Evolutionary conservation across 1,140 invertebrate species (phyloP).

Genomic region (Akabosia matsudoensis): DNA sequence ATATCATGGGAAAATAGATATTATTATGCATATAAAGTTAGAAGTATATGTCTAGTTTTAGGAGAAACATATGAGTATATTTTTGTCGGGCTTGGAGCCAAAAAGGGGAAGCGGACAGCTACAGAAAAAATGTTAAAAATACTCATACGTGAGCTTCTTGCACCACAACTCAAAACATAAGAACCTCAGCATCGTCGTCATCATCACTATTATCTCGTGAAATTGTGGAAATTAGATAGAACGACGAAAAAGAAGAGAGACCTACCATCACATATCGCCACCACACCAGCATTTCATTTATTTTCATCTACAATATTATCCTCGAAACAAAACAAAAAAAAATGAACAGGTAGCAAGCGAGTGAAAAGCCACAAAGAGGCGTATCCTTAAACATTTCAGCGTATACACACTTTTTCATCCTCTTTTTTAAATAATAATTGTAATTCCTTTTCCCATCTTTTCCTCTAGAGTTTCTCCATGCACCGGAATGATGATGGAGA

Average conservation of each 20-base stretch:
- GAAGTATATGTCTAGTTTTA: not conserved
- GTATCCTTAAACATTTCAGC: not conserved
- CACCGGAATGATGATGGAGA: not conserved
- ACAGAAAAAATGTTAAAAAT: not conserved
- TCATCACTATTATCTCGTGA: not conserved
- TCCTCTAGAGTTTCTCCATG: not conserved
- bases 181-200: not conserved
- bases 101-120: not conserved
- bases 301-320: no score
- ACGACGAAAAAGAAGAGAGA: not conserved
- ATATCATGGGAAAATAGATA: not conserved
- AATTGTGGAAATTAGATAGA: not conserved
- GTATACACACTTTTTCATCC: not conserved
- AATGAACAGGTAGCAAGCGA: not conserved
- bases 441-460: not conserved
- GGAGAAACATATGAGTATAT: not conserved
- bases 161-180: no score
- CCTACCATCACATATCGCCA: not conserved
- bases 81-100: slow-evolving; percentile 14
- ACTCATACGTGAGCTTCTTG: not conserved
- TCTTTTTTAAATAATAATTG: not conserved
- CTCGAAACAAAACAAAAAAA: not conserved
- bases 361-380: slow-evolving; percentile 8
- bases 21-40: not conserved
- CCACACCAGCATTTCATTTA: not conserved